Percentiles rank a stretch among this genome's conserved stretches.
phyloP scores from a whole-genome alignment of 2,797 vertebrate genomes.

The Lerista edwardsae region DNA sequence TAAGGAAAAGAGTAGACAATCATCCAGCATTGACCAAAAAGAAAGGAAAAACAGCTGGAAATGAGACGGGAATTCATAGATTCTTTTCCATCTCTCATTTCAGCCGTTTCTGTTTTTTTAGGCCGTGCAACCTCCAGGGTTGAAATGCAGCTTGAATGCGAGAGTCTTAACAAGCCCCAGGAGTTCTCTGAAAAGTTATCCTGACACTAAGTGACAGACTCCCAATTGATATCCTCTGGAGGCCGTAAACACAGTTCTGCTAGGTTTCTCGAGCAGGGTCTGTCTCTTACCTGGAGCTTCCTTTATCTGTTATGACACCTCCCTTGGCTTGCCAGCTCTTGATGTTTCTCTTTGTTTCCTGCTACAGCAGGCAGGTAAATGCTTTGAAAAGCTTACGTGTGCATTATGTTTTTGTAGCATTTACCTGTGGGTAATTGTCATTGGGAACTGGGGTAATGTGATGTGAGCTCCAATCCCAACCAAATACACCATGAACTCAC shows the following conservation, averaged over 20 bases:
- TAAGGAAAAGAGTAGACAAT: neutral
- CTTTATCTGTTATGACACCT: conserved; percentile 64
- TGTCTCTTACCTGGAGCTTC: conserved; percentile 67
- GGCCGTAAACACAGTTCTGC: conserved; percentile 69
- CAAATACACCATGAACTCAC: neutral
- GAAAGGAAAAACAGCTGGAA: neutral
- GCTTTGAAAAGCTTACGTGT: neutral
- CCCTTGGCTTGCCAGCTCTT: conserved; percentile 54
- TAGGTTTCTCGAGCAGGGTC: conserved; percentile 67
- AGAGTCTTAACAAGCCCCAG: conserved; percentile 68
- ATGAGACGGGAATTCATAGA: fast-evolving
- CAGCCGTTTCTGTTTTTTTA: neutral
- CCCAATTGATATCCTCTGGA: conserved; percentile 71
- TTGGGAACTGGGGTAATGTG: neutral
- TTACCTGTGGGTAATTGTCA: neutral
- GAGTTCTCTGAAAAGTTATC: conserved; percentile 71
- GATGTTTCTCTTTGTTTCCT: conserved; percentile 68
- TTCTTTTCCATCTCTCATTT: conserved; percentile 49
- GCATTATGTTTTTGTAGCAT: neutral
- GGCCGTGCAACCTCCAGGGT: conserved; percentile 45
- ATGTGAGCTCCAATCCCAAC: neutral
- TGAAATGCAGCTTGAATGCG: conserved; percentile 50
- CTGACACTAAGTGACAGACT: conserved; percentile 75
- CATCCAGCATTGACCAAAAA: neutral
- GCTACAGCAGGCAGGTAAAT: conserved; percentile 53